Base-by-base conservation (phyloP, 2,888 invertebrate genomes). In the Ganaspis brasiliensis region DNA sequence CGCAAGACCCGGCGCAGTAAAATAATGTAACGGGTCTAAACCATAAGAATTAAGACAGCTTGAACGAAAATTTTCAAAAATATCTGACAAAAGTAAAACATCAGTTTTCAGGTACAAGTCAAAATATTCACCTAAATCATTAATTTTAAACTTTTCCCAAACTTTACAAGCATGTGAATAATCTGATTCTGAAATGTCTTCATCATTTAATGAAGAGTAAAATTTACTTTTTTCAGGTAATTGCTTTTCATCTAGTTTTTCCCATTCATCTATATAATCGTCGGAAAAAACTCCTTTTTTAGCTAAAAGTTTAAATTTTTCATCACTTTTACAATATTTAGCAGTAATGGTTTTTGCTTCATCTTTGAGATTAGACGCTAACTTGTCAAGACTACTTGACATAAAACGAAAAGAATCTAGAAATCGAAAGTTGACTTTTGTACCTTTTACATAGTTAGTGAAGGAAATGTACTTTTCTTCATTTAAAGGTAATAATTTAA, bases 201-300 rank as follows among this genome's bases (percentile, higher is more conserved):
- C 21, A 31, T 87, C 76, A 12, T 40, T 83, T 12, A 88, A 37
- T 14, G 55, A 74, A 67, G 79, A 86, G 57, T 79, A 86, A 82
- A 87, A 87, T 16, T 76, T 57, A 24, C 82, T 81, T 49, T 70
- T 73, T n/a, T 79, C 21, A 8, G 82, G 83, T 45, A 84, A 61
- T 37, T 40, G 21, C 14, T 55, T 8, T 67, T 85, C 85, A n/a
- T 84, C 70, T 45, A 87, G 67, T 80, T 84, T 84, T 21, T 77
- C 78, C 72, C 37, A 72, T 10, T 35, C 57, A 40, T 81, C 79
- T n/a, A 88, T 35, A 74, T 87, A 89, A 21, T 87, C 84, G 79
- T 89, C 87, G 8, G 88, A 88, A 78, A 88, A 87, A n/a, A 89
- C 79, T 1, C 87, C 87, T 78, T 88, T 89, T 19, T 81, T 63